Evolutionary conservation across 2,113 vertebrate genomes (phyloP), one percentile per base, ranked within the genome.

Genomic region (Archocentrus centrarchus): DNA sequence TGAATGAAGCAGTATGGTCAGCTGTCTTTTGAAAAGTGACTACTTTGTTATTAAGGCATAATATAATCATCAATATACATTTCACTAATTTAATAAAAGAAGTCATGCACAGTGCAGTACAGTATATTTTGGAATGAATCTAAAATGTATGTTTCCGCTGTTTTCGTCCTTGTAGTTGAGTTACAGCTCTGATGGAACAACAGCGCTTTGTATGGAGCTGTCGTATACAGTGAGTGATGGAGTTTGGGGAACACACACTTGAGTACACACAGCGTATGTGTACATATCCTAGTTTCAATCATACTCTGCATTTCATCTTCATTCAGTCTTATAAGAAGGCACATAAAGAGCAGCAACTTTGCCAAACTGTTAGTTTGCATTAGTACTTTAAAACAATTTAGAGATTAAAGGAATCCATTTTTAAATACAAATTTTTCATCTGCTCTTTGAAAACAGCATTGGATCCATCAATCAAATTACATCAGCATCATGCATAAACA

Each of bases 131-230:
- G 61, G 79, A 90, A 61, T 27, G 44, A 58, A 55, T 81, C 47
- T 60, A 57, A 57, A 59, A 86, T 76, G 35, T 88, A 70, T 66
- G 64, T 86, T 89, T 90, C 80, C 78, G 73, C 11, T 81, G 39
- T 79, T 60, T 82, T 35, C 70, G 81, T 84, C 80, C 50, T 32
- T 88, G 70, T 57, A 81, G 37, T 39, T 84, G 84, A 91, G 41
- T 90, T 91, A 88, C 27, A 18, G 78, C 22, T 37, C 75, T 75
- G 80, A 58, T 61, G 62, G 59, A 86, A 91, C 86, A 91, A 73
- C 84, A 77, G 73, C 57, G 80, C 88, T 91, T 90, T 93, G 81
- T 88, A 81, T 80, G 59, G 32, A 86, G 85, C 79, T 90, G 92
- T 88, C 92, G 84, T 24, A 66, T 62, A 82, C 20, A 50, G 61